Evolutionary conservation across 1,140 invertebrate species (phyloP).

Genomic region (Drosophila sturtevanti): DNA sequence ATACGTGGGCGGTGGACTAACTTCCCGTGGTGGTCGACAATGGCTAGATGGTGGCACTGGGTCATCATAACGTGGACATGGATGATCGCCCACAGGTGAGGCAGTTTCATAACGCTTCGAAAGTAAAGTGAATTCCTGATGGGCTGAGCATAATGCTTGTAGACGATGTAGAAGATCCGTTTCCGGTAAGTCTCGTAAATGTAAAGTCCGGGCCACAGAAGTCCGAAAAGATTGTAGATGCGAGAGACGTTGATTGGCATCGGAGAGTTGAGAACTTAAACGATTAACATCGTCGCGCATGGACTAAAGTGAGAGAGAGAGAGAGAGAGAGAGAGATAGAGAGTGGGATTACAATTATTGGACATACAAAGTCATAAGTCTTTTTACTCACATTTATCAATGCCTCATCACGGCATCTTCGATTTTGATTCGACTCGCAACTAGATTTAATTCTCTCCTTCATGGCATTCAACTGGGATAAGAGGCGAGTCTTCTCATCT

Average conservation of each 20-base stretch:
- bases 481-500: conserved; percentile 71
- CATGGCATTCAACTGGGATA: conserved; percentile 64
- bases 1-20: conserved; percentile 39
- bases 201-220: conserved; percentile 87
- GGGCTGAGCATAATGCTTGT: conserved; percentile 83
- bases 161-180: conserved; percentile 78
- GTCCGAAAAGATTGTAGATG: conserved; percentile 89
- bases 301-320: conserved; percentile 67
- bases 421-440: conserved; percentile 79
- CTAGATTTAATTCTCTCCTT: conserved; percentile 75
- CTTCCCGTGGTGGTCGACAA: conserved; percentile 70
- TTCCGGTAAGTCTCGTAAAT: conserved; percentile 76
- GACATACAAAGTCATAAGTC: too few species aligned
- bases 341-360: not conserved
- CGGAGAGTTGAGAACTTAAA: conserved; percentile 88
- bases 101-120: conserved; percentile 85
- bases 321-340: not conserved
- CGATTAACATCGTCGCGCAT: conserved; percentile 89
- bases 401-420: conserved; percentile 85
- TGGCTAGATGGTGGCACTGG: conserved; percentile 69
- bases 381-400: conserved; percentile 85
- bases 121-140: conserved; percentile 86
- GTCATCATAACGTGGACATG: conserved; percentile 77
- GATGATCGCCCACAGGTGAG: conserved; percentile 77
- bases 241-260: conserved; percentile 88